A percentile compares a stretch with the other conserved stretches of the same genome.
Conservation (phyloP, 1,140 invertebrate species). For the Drosophila varians region DNA sequence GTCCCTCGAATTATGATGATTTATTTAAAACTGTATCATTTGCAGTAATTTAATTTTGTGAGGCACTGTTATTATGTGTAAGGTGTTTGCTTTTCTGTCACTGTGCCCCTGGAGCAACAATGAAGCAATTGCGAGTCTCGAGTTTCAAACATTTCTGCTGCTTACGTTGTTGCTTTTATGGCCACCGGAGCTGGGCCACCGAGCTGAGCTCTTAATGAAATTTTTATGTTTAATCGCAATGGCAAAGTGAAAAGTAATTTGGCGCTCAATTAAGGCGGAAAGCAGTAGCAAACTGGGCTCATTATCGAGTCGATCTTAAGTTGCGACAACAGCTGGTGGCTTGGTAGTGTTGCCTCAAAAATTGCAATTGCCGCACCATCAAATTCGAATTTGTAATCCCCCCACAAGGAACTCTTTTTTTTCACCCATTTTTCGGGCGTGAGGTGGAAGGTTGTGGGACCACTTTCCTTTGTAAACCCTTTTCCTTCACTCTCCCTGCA, state of each 20-base stretch:
- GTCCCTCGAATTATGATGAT: too few relatives aligned
- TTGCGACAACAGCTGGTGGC: slow-evolving; percentile 1
- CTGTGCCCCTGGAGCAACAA: slow-evolving; percentile 30
- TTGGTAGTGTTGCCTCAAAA: slow-evolving; percentile 1
- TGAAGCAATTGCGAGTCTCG: slow-evolving; percentile 33
- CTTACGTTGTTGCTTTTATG: slow-evolving; percentile 22
- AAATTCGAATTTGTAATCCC: slow-evolving; percentile 29
- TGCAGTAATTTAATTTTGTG: background rate
- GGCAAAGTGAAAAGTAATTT: slow-evolving; percentile 71
- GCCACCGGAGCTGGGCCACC: background rate
- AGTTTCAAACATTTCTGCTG: slow-evolving; percentile 54
- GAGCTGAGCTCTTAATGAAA: slow-evolving; percentile 62
- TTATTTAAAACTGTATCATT: background rate
- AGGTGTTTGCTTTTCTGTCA: background rate
- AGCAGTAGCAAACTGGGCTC: slow-evolving; percentile 10
- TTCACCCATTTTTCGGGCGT: background rate
- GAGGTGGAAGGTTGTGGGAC: slow-evolving; percentile 41
- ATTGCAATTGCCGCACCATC: slow-evolving; percentile 35
- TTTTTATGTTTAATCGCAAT: slow-evolving; percentile 43
- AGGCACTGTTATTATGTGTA: background rate
- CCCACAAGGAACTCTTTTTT: slow-evolving; percentile 9
- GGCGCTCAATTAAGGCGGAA: slow-evolving; percentile 58
- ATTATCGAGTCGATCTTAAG: slow-evolving; percentile 23
- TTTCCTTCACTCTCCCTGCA: background rate
- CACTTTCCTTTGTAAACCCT: slow-evolving; percentile 10